Percentiles rank a stretch among this genome's conserved stretches.
Evolutionary conservation across 1,140 invertebrate genomes (phyloP).

Genomic region (Dinothrombium tinctorium): DNA sequence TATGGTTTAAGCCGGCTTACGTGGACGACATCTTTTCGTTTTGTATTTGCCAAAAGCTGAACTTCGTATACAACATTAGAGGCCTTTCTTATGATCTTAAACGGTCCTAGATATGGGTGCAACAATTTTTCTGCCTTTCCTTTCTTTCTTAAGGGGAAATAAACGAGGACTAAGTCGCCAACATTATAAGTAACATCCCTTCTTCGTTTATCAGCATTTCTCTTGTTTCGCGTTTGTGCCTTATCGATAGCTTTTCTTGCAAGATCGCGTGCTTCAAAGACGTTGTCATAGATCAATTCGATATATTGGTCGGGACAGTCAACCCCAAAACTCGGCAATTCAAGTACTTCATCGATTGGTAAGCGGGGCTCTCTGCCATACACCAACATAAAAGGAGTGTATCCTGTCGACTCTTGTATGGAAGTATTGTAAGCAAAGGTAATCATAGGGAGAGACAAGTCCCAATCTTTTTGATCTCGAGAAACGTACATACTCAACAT

Average conservation of each 20-base stretch:
- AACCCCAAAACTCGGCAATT: not conserved
- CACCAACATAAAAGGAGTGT: slow-evolving; percentile 15
- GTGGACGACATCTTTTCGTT: not conserved
- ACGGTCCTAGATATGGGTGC: not conserved
- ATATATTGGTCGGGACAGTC: no score
- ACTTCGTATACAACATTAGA: not conserved
- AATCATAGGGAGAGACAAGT: slow-evolving; percentile 15
- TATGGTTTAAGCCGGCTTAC: slow-evolving; percentile 2
- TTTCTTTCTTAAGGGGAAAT: not conserved
- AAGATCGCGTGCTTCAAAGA: not conserved
- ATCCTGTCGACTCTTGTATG: slow-evolving; percentile 13
- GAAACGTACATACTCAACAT: slow-evolving; percentile 17
- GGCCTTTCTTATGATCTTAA: not conserved
- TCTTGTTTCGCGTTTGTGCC: not conserved
- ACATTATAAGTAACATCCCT: not conserved
- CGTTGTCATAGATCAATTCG: not conserved
- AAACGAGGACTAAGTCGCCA: slow-evolving; percentile 2
- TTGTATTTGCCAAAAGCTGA: not conserved
- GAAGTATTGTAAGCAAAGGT: slow-evolving; percentile 9
- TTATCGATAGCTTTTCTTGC: not conserved
- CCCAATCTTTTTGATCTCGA: slow-evolving; percentile 17
- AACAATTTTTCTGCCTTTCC: not conserved
- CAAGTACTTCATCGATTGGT: not conserved
- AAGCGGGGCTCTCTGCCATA: slow-evolving; percentile 15
- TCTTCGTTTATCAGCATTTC: not conserved